These are phyloP conservation scores for Trissolcus basalis DNA, from an alignment of 1,140 invertebrate genomes.

Conservation along the genomic window DNA sequence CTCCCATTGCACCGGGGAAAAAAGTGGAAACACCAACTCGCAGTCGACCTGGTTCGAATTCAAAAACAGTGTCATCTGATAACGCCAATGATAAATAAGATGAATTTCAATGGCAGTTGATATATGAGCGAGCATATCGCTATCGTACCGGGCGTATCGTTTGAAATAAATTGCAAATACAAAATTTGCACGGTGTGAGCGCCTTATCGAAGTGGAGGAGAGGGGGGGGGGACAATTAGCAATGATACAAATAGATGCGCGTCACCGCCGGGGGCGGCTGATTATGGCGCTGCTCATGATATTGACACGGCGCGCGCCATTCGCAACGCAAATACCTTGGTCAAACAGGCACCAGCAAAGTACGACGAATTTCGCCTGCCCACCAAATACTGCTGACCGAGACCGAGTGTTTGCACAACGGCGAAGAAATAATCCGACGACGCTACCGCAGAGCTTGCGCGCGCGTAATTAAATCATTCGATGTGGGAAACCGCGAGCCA, in stretches of 20 bases:
- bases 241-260: not conserved
- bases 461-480: slow-evolving; percentile 32
- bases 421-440: slow-evolving; percentile 35
- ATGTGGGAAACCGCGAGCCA: slow-evolving; percentile 37
- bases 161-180: too few relatives aligned
- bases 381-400: slow-evolving; percentile 41
- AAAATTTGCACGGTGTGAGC: too few relatives aligned
- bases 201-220: slow-evolving; percentile 28
- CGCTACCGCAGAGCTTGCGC: slow-evolving; percentile 12
- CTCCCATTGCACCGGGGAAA: too few relatives aligned
- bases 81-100: too few relatives aligned
- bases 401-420: slow-evolving; percentile 8
- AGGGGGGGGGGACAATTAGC: slow-evolving; percentile 24
- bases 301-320: slow-evolving; percentile 65
- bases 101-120: too few relatives aligned
- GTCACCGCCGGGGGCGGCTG: slow-evolving; percentile 2
- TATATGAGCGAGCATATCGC: not conserved
- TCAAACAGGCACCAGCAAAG: slow-evolving; percentile 57
- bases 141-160: not conserved
- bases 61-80: too few relatives aligned
- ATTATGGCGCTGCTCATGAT: slow-evolving; percentile 52
- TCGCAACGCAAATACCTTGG: slow-evolving; percentile 70
- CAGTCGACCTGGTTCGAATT: too few relatives aligned
- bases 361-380: slow-evolving; percentile 60
- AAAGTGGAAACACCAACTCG: too few relatives aligned